Base-by-base conservation (phyloP, 2,113 vertebrate genomes). In the Hippolais icterina region DNA sequence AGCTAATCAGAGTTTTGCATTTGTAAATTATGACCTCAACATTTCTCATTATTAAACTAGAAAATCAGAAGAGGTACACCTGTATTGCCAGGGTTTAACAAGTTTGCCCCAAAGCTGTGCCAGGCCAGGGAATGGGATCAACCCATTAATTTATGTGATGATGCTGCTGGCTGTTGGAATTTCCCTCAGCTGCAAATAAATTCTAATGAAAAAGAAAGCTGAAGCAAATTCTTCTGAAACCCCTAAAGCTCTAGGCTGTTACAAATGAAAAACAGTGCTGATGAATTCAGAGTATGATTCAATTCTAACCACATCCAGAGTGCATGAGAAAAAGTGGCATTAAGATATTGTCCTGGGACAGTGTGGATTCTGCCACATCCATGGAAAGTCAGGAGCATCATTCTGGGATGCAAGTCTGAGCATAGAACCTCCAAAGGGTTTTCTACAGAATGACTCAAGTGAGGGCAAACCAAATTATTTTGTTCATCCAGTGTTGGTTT, bases 161-260 rank as follows among this genome's bases (percentile, higher is more conserved):
- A 37, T 77, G 83, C 71, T 93, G 59, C 82, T 71, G 78, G 77
- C 94, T 95, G 68, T 49, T 59, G 71, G 84, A 94, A 93, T 87
- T 87, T 88, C 90, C 83, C 68, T 90, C 71, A 42, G 60, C 59
- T 88, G 54, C 18, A 7, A 97, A 96, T 72, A 91, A 92, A 96
- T 72, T 87, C 80, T 91, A 87, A 93, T 83, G 83, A 81, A 96
- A 94, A 87, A 88, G 81, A 87, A 95, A 94, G 78, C 83, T 90
- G 77, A 93, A 94, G 82, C 60, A 93, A 91, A 93, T 88, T 96
- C 82, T 71, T 88, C 59, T 60, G 71, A 95, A 96, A 96, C 53
- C 66, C 77, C 83, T 87, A 95, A 88, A 94, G 92, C 91, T 85
- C 90, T 31, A 89, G 86, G 87, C 86, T 89, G 66, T 33, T 85